These are phyloP conservation scores for Drosophila niveifrons DNA, from an alignment of 2,888 invertebrate genomes.

Conservation along the genomic window DNA sequence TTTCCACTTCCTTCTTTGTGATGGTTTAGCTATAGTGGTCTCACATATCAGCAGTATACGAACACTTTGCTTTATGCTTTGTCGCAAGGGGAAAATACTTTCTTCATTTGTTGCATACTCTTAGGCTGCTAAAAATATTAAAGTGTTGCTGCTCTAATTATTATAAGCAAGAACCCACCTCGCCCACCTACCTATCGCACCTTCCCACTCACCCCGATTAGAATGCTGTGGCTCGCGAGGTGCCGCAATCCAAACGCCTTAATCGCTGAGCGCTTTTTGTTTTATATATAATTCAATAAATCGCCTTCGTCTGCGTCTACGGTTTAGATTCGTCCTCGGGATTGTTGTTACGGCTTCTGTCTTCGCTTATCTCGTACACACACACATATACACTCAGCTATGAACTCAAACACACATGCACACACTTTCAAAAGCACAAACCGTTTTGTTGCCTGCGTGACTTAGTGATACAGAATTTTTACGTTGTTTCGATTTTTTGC, in stretches of 20 bases:
- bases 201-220: conserved; percentile 23
- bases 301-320: conserved; percentile 25
- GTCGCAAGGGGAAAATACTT: no score
- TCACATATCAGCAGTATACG: conserved; percentile 30
- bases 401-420: conserved; percentile 22
- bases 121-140: conserved; percentile 20
- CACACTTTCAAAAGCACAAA: conserved; percentile 23
- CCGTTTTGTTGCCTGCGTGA: conserved; percentile 51
- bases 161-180: conserved; percentile 19
- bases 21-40: conserved; percentile 20
- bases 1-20: conserved; percentile 11
- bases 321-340: conserved; percentile 38
- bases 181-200: neutral
- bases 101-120: conserved; percentile 50
- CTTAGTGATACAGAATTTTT: conserved; percentile 80
- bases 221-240: conserved; percentile 52
- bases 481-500: conserved; percentile 80
- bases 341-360: conserved; percentile 74
- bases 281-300: conserved; percentile 73
- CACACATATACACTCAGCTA: conserved; percentile 40
- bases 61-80: conserved; percentile 20
- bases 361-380: conserved; percentile 69
- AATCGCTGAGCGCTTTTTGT: conserved; percentile 64
- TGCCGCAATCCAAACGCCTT: conserved; percentile 47
- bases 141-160: conserved; percentile 36